phyloP scores from a whole-genome alignment of 1,140 invertebrate species.

The Lepidurus arcticus region DNA sequence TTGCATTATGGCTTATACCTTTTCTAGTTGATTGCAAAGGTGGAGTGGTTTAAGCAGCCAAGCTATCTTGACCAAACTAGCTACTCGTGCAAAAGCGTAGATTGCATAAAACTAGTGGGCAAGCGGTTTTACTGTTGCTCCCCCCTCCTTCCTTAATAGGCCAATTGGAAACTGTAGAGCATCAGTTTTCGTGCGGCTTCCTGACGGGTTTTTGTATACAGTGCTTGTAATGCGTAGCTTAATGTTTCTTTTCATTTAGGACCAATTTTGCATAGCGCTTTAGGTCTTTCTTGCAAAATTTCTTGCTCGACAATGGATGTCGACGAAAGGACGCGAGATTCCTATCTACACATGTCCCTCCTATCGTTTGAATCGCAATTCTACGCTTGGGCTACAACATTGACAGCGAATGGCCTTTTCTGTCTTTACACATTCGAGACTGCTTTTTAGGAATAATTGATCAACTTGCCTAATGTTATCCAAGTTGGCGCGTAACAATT shows the following conservation, averaged over 20 bases:
- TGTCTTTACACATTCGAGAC: background rate
- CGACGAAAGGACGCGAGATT: background rate
- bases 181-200: background rate
- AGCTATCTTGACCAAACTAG: background rate
- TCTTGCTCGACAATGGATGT: background rate
- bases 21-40: background rate
- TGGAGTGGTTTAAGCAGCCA: background rate
- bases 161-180: background rate
- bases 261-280: background rate
- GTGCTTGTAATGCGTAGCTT: background rate
- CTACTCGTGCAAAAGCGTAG: background rate
- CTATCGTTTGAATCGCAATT: background rate
- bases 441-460: background rate
- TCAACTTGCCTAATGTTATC: too few relatives aligned
- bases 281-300: background rate
- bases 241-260: background rate
- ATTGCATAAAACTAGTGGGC: background rate
- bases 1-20: background rate
- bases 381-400: background rate
- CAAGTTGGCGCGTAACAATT: too few relatives aligned
- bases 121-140: background rate
- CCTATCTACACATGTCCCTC: background rate
- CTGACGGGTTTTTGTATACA: background rate
- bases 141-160: background rate
- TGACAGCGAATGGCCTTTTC: background rate